These are phyloP conservation scores for Aspidiotus destructor DNA, from an alignment of 2,888 invertebrate species.

Conservation along the genomic window DNA sequence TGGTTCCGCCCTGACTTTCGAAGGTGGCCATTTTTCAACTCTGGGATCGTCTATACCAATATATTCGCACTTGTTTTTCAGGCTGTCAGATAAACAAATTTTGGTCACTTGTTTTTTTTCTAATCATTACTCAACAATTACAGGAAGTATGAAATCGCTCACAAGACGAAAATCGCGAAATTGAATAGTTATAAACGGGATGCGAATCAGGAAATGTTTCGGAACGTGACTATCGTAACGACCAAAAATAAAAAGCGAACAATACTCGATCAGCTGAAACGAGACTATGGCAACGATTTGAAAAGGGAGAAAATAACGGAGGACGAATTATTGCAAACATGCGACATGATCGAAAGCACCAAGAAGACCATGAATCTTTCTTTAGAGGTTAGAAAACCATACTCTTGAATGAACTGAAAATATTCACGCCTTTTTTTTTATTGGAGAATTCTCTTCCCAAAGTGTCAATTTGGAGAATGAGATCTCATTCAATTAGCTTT, in stretches of 20 bases:
- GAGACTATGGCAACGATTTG: constrained; percentile 21
- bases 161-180: constrained; percentile 49
- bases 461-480: too few species aligned
- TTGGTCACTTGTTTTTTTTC: too few species aligned
- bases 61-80: too few species aligned
- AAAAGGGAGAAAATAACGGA: constrained; percentile 26
- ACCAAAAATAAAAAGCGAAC: constrained; percentile 24
- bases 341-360: constrained; percentile 20
- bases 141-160: constrained; percentile 52
- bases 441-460: too few species aligned
- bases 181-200: constrained; percentile 59
- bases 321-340: constrained; percentile 29
- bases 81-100: too few species aligned
- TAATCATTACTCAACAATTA: constrained; percentile 33
- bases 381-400: neutral
- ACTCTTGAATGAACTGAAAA: too few species aligned
- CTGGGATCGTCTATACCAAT: too few species aligned
- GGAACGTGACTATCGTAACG: constrained; percentile 52
- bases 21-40: too few species aligned
- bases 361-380: constrained; percentile 8
- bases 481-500: too few species aligned
- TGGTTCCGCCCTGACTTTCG: too few species aligned
- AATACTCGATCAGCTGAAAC: constrained; percentile 15
- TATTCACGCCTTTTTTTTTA: too few species aligned
- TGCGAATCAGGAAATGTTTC: constrained; percentile 54